A percentile compares a stretch with the other conserved stretches of the same genome.
phyloP scores from a whole-genome alignment of 92 coral and sea anemone species.

The Micromussa lordhowensis region DNA sequence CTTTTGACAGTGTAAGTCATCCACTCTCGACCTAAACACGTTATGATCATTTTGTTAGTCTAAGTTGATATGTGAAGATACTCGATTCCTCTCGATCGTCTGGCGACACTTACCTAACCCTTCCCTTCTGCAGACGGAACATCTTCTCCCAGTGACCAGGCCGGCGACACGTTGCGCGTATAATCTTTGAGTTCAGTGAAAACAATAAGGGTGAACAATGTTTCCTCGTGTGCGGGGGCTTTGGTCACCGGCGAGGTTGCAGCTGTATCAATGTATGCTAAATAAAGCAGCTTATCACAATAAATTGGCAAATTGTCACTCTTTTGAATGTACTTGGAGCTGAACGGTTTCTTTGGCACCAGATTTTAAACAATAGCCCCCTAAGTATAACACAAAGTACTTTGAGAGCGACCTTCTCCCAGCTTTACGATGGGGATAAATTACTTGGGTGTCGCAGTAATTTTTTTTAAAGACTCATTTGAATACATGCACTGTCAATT shows the following conservation, averaged over 20 bases:
- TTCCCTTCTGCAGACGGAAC: not conserved
- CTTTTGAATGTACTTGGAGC: not conserved
- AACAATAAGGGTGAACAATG: no score
- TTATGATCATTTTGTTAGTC: not conserved
- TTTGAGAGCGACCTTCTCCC: not conserved
- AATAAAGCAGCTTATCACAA: not conserved
- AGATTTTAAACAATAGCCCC: not conserved
- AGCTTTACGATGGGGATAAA: not conserved
- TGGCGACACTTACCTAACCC: not conserved
- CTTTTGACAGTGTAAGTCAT: not conserved
- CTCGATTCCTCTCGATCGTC: not conserved
- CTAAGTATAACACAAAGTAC: not conserved
- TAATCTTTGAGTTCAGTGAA: no score
- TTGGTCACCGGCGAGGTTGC: not conserved
- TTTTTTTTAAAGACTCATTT: not conserved
- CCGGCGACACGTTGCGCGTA: not conserved
- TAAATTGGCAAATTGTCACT: not conserved
- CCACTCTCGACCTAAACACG: not conserved
- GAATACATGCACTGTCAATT: not conserved
- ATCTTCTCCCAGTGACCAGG: not conserved
- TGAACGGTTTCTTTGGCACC: not conserved
- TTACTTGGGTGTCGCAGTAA: not conserved
- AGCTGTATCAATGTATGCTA: constrained; percentile 3
- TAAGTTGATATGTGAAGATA: not conserved
- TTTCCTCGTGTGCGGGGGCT: no score